These are phyloP conservation scores for Achatina immaculata DNA, from an alignment of 1,140 invertebrate genomes.

Conservation along the genomic window DNA sequence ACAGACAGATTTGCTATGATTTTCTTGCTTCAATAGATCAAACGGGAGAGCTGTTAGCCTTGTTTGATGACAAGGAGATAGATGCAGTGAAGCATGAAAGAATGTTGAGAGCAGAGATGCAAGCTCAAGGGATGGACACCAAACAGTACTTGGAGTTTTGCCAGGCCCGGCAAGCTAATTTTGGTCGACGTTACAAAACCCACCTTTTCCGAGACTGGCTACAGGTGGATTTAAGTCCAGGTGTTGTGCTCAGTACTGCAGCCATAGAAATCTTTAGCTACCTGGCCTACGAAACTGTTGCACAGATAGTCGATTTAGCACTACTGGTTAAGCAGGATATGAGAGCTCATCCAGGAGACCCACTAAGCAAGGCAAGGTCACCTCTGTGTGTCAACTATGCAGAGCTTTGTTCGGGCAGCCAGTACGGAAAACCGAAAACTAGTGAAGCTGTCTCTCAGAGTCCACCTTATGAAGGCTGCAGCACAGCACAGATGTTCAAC, in stretches of 20 bases:
- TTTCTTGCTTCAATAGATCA: slow-evolving; percentile 60
- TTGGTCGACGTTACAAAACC: slow-evolving; percentile 64
- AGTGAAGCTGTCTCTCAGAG: neutral
- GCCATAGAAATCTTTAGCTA: slow-evolving; percentile 76
- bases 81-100: slow-evolving; percentile 67
- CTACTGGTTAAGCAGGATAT: slow-evolving; percentile 77
- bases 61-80: slow-evolving; percentile 61
- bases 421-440: slow-evolving; percentile 10
- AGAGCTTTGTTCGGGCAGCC: slow-evolving; percentile 37
- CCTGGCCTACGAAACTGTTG: slow-evolving; percentile 79
- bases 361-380: slow-evolving; percentile 60
- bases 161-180: slow-evolving; percentile 72
- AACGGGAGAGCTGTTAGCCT: slow-evolving; percentile 59
- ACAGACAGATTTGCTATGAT: slow-evolving; percentile 65
- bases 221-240: slow-evolving; percentile 64
- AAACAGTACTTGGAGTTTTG: slow-evolving; percentile 66
- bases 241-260: slow-evolving; percentile 57
- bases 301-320: slow-evolving; percentile 77
- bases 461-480: neutral
- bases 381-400: slow-evolving; percentile 59
- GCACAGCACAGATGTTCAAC: neutral
- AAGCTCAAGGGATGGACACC: slow-evolving; percentile 61
- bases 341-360: slow-evolving; percentile 72
- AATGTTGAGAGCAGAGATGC: slow-evolving; percentile 61
- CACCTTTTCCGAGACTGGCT: slow-evolving; percentile 75